Evolutionary conservation across 1,140 invertebrate genomes (phyloP).

Genomic region (Bombus ignitus): DNA sequence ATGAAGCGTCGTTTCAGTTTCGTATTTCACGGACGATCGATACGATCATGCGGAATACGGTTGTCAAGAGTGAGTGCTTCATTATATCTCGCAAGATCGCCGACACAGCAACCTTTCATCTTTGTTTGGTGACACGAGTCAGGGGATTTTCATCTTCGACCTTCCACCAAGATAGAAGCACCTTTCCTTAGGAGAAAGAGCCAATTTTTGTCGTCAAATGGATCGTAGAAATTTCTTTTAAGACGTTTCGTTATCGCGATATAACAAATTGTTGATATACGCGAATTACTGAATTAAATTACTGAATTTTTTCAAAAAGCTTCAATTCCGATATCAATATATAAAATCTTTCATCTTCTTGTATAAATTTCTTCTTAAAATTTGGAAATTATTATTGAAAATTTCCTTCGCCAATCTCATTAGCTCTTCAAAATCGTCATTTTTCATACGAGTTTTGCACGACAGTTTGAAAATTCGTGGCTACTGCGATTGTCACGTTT

Average conservation of each 20-base stretch:
- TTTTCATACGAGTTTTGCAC: no score
- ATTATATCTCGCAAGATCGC: conserved; percentile 47
- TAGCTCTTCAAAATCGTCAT: no score
- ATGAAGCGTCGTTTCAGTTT: neutral
- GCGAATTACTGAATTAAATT: no score
- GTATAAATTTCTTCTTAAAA: neutral
- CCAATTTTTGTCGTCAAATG: neutral
- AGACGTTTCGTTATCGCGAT: neutral
- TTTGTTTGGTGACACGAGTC: conserved; percentile 38
- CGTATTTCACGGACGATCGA: conserved; percentile 38
- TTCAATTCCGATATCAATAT: neutral
- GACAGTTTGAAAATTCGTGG: neutral
- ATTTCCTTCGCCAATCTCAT: no score
- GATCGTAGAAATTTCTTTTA: neutral
- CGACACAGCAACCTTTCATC: conserved; percentile 48
- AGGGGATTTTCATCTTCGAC: conserved; percentile 3
- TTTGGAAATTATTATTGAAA: no score
- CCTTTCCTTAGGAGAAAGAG: no score
- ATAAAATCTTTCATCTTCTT: no score
- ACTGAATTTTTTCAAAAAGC: neutral
- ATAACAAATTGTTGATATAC: neutral
- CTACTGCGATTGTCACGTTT: neutral
- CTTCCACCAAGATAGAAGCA: neutral
- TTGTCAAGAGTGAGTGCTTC: conserved; percentile 42
- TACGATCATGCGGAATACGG: conserved; percentile 45